Conservation (phyloP, 2,888 invertebrate species). For the Chalcosyrphus nemorum region DNA sequence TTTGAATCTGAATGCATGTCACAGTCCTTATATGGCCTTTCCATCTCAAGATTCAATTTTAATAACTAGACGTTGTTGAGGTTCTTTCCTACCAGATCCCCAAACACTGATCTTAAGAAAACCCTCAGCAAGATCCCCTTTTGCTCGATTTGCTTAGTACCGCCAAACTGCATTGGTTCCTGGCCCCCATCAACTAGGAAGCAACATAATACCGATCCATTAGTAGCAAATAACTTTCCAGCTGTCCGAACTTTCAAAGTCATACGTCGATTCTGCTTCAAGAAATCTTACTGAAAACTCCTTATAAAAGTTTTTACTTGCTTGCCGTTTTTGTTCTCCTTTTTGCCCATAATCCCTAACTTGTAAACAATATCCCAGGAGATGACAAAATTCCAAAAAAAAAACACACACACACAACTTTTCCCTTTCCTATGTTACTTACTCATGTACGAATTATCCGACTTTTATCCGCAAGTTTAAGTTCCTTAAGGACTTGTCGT, state of each 20-base stretch:
- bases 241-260: slow-evolving; percentile 16
- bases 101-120: no score
- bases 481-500: slow-evolving; percentile 52
- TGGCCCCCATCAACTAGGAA: neutral
- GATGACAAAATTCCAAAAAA: slow-evolving; percentile 53
- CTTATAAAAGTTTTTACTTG: neutral
- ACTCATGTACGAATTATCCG: slow-evolving; percentile 68
- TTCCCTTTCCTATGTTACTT: slow-evolving; percentile 53
- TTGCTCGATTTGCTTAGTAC: no score
- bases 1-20: no score
- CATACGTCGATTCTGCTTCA: slow-evolving; percentile 21
- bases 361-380: slow-evolving; percentile 40
- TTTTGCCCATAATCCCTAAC: slow-evolving; percentile 14
- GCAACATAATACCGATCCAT: neutral
- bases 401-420: slow-evolving; percentile 13
- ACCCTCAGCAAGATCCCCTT: no score
- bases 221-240: neutral
- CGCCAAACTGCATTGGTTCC: neutral
- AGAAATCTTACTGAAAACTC: slow-evolving; percentile 23
- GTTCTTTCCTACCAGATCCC: no score
- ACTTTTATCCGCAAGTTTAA: slow-evolving; percentile 68
- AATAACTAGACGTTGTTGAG: no score
- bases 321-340: no score
- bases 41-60: no score
- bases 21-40: no score